Percentiles rank a stretch among this genome's conserved stretches.
Evolutionary conservation across 1,140 invertebrate species (phyloP).

Genomic region (Bradynema listronoti): DNA sequence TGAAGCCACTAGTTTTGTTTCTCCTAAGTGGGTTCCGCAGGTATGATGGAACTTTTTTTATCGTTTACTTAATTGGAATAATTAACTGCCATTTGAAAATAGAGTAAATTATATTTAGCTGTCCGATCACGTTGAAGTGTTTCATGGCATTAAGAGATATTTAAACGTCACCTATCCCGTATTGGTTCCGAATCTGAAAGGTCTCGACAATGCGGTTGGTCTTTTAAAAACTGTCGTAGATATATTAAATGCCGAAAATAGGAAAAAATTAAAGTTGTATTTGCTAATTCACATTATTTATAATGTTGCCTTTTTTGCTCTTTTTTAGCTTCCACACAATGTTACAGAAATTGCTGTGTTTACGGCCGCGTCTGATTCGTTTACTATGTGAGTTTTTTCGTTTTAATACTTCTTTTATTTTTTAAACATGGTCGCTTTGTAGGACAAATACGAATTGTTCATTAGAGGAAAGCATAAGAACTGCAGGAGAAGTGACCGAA

Average conservation of each 20-base stretch:
- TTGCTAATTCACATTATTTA: slow-evolving; percentile 9
- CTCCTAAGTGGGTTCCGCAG: slow-evolving; percentile 90
- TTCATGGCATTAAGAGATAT: slow-evolving; percentile 67
- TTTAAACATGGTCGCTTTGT: slow-evolving; percentile 32
- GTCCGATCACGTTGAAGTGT: slow-evolving; percentile 77
- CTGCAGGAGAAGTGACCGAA: slow-evolving; percentile 67
- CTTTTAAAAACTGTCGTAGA: too few species aligned
- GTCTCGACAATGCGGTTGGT: slow-evolving; percentile 72
- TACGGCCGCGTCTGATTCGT: slow-evolving; percentile 83
- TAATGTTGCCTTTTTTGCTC: background rate
- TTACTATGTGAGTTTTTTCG: slow-evolving; percentile 65
- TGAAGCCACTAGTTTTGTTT: slow-evolving; percentile 93
- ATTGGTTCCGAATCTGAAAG: slow-evolving; percentile 88
- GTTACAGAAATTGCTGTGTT: slow-evolving; percentile 89
- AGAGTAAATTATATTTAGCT: slow-evolving; percentile 72
- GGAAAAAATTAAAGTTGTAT: background rate
- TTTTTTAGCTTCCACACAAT: slow-evolving; percentile 58
- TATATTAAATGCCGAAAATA: too few species aligned
- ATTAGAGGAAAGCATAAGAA: slow-evolving; percentile 72
- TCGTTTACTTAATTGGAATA: too few species aligned
- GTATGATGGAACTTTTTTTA: too few species aligned
- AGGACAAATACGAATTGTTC: slow-evolving; percentile 89
- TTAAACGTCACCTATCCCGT: slow-evolving; percentile 77
- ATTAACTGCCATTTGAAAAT: too few species aligned
- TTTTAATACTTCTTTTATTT: too few species aligned